Percentiles rank a stretch among this genome's conserved stretches.
These are phyloP conservation scores for Mus pahari DNA, from an alignment of 2,113 vertebrate genomes.

Conservation along the genomic window DNA sequence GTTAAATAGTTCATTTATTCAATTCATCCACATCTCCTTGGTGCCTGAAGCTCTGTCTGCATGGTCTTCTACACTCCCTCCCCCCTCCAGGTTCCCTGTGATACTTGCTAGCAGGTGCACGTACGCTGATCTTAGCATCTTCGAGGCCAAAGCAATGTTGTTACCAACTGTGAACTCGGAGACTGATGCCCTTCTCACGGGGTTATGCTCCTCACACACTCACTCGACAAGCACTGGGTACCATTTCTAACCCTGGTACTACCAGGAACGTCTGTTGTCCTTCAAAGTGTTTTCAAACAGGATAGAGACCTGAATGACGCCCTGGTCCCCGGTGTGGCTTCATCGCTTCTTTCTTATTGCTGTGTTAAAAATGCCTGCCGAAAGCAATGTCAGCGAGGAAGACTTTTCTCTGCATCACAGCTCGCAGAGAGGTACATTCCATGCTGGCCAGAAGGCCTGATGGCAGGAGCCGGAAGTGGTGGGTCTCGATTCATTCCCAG, in stretches of 20 bases:
- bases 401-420: too few relatives aligned
- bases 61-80: too few relatives aligned
- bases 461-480: neutral
- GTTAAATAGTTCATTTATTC: neutral
- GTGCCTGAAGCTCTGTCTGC: neutral
- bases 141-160: neutral
- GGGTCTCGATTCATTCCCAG: neutral
- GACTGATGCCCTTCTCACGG: neutral
- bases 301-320: neutral
- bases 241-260: neutral
- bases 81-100: fast-evolving
- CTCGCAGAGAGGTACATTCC: neutral
- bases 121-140: too few relatives aligned
- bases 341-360: neutral
- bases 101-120: fast-evolving
- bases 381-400: too few relatives aligned
- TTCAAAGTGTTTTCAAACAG: neutral
- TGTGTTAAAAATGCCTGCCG: neutral
- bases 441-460: neutral
- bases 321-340: neutral
- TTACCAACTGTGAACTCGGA: neutral
- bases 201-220: neutral
- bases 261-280: neutral
- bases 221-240: neutral
- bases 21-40: neutral